A percentile compares a stretch with the other conserved stretches of the same genome.
Evolutionary conservation across 2,797 vertebrate genomes (phyloP).

Genomic region (Trachurus trachurus): DNA sequence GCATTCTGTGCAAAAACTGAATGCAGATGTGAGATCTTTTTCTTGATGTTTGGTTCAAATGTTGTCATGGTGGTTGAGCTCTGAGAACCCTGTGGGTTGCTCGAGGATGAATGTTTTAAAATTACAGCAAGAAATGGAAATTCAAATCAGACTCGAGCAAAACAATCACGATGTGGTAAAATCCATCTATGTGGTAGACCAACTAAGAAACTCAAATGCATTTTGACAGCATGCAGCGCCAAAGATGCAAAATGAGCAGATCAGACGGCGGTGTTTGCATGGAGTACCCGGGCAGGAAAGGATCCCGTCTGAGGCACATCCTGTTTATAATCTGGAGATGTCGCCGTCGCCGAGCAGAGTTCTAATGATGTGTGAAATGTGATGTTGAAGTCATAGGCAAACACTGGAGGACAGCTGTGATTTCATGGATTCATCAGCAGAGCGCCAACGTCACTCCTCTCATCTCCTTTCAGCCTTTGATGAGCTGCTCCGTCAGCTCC

Average conservation of each 20-base stretch:
- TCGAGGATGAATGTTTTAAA: neutral
- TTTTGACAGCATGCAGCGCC: neutral
- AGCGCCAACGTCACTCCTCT: constrained; percentile 27
- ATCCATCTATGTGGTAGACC: neutral
- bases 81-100: neutral
- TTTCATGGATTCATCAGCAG: constrained; percentile 52
- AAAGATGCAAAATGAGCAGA: constrained; percentile 25
- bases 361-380: constrained; percentile 10
- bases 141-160: neutral
- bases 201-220: constrained; percentile 6
- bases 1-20: neutral
- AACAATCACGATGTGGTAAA: neutral
- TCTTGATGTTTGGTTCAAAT: neutral
- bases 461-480: constrained; percentile 43
- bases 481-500: constrained; percentile 49
- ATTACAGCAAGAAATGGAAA: neutral
- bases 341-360: neutral
- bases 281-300: neutral
- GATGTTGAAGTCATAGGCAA: constrained; percentile 12
- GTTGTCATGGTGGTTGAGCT: neutral
- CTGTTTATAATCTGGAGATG: constrained; percentile 12
- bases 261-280: constrained; percentile 19
- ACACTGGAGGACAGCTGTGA: constrained; percentile 18
- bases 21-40: neutral
- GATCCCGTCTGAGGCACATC: constrained; percentile 11